A percentile compares a stretch with the other conserved stretches of the same genome.
These are phyloP conservation scores for Panopea generosa DNA, from an alignment of 2,888 invertebrate species.

Conservation along the genomic window DNA sequence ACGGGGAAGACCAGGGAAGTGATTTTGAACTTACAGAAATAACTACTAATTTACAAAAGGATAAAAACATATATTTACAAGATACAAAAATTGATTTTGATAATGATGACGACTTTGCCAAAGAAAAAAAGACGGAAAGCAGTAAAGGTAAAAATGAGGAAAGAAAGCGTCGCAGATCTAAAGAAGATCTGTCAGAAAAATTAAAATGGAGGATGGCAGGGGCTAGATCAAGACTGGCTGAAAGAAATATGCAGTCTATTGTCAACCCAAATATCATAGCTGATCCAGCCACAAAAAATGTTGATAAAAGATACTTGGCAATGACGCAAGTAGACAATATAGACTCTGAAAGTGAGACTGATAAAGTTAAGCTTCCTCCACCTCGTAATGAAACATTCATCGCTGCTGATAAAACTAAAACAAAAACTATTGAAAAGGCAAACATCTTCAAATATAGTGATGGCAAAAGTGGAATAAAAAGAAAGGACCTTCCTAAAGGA, in stretches of 20 bases:
- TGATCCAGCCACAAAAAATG: too few species aligned
- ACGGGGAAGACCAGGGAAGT: conserved; percentile 19
- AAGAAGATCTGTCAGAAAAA: background rate
- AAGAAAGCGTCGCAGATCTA: background rate
- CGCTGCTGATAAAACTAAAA: too few species aligned
- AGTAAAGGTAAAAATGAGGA: background rate
- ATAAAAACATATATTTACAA: background rate
- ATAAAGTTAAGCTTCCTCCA: conserved; percentile 15
- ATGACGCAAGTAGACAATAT: conserved; percentile 13
- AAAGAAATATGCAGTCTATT: too few species aligned
- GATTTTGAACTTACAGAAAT: conserved; percentile 50
- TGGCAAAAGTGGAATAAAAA: too few species aligned
- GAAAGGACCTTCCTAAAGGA: too few species aligned
- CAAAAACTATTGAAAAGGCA: too few species aligned
- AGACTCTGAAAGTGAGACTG: conserved; percentile 12
- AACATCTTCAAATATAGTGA: too few species aligned
- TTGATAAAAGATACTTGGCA: background rate
- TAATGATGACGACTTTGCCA: background rate
- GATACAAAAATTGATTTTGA: background rate
- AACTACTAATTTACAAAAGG: conserved; percentile 1
- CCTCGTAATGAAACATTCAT: conserved; percentile 5
- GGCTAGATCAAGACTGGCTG: too few species aligned
- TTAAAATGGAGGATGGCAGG: background rate
- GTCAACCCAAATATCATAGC: too few species aligned
- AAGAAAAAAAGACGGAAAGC: conserved; percentile 2